Base-by-base conservation (phyloP, 2,888 invertebrate genomes). In the Formica aserva region DNA sequence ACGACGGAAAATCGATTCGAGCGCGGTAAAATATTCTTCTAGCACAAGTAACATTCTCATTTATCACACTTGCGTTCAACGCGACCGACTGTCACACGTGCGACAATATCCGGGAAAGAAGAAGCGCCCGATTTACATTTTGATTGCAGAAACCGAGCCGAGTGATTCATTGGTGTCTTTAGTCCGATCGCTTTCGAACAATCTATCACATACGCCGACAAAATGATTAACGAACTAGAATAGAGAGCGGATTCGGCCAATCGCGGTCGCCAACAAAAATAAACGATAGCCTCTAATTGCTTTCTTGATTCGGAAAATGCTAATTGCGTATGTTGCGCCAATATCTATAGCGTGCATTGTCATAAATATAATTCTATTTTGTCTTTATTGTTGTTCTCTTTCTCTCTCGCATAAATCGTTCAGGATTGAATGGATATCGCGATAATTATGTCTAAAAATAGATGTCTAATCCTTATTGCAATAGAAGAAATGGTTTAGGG, bases 101-200 rank as follows among this genome's bases (percentile, higher is more conserved):
- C 71, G 66, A 80, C 66, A 82, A 72, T 76, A 60, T 71, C 77
- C 80, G 60, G 32, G 69, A 77, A 78, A 80, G 63, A 55, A 76
- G 76, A 83, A 85, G 82, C 66, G 15, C 18, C 81, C 86, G 86
- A 93, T 94, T 94, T 93, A 93, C 93, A 93, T 94, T 93, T 94
- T 92, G 93, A 94, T 94, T 91, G 92, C 91, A 91, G 89, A 90
- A 91, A 91, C 89, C 87, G 89, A 88, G 88, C 82, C 75, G 76
- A 87, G 82, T 90, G 91, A 92, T 92, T 91, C 90, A 92, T 88
- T 76, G 65, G 66, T 41, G 29, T 41, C 85, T 86, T 80, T 55
- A 13, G 5, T 18, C 26, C 11, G 41, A 57, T 8, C 32, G 41
- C 26, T 35, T 78, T 29, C 32, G 45, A 41, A 26, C 22, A 35